Evolutionary conservation across 2,113 vertebrate species (phyloP).

Genomic region (Zosterops hypoxanthus): DNA sequence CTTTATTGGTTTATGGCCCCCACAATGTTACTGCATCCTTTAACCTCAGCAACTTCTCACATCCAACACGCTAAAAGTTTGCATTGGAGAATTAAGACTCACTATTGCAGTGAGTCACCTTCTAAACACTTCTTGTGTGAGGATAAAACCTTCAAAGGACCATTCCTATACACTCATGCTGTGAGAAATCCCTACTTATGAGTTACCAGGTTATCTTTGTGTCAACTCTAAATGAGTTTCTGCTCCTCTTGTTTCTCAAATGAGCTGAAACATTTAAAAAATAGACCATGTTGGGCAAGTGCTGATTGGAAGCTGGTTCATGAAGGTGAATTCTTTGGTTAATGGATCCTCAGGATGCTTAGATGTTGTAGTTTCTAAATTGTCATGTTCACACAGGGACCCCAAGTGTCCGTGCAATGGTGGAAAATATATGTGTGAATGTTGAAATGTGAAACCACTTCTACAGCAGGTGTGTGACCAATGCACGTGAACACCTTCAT

Average conservation of each 20-base stretch:
- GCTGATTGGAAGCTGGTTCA: not conserved
- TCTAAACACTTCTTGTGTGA: not conserved
- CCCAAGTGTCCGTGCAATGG: not conserved
- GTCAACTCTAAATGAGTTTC: not conserved
- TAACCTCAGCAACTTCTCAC: not conserved
- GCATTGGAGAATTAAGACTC: not conserved
- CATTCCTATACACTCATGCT: not conserved
- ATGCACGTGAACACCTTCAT: not conserved
- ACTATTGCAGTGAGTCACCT: not conserved
- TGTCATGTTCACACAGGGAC: not conserved
- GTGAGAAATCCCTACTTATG: fast-evolving
- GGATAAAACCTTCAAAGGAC: not conserved
- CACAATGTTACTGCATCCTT: not conserved
- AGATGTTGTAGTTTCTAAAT: not conserved
- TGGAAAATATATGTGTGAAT: fast-evolving
- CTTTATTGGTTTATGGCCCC: not conserved
- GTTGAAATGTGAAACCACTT: not conserved
- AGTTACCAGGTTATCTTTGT: not conserved
- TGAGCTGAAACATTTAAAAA: not conserved
- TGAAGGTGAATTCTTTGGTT: not conserved
- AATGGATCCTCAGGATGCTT: not conserved
- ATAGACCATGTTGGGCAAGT: not conserved
- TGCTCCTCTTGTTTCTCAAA: not conserved
- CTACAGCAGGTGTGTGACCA: fast-evolving
- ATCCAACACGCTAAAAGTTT: not conserved